Conservation (phyloP, 2,797 vertebrate genomes). For the Helicolenus hilgendorfi region DNA sequence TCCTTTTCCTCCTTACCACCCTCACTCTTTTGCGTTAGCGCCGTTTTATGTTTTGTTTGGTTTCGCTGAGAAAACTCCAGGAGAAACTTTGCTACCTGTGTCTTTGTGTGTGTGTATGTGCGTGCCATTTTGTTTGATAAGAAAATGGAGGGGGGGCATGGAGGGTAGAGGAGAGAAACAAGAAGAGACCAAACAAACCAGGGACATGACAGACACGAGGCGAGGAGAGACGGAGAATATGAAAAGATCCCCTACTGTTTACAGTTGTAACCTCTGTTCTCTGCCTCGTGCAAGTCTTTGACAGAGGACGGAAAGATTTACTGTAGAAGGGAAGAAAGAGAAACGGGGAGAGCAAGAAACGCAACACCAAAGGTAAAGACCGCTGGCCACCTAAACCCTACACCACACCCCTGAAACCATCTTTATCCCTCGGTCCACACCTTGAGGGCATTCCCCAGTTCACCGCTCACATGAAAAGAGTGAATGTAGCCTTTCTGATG, state of each 20-base stretch:
- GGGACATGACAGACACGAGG: conserved; percentile 33
- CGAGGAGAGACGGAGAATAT: conserved; percentile 36
- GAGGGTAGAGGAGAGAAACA: conserved; percentile 38
- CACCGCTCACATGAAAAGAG: conserved; percentile 77
- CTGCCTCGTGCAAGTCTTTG: not conserved
- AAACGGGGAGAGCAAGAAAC: conserved; percentile 20
- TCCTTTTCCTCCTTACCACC: conserved; percentile 51
- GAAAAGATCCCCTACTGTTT: conserved; percentile 51
- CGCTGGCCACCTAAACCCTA: conserved; percentile 38
- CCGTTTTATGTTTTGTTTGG: conserved; percentile 87
- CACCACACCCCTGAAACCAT: conserved; percentile 49
- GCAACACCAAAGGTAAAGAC: conserved; percentile 23
- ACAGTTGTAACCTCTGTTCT: conserved; percentile 58
- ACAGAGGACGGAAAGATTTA: conserved; percentile 38
- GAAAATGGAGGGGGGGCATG: conserved; percentile 10
- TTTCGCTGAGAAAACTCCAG: conserved; percentile 79
- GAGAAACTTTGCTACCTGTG: conserved; percentile 84
- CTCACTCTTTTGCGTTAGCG: conserved; percentile 62
- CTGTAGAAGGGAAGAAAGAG: conserved; percentile 12
- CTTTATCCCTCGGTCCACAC: conserved; percentile 70
- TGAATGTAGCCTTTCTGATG: conserved; percentile 83
- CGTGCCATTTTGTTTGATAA: conserved; percentile 57
- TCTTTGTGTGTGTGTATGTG: not conserved
- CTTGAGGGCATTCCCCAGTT: conserved; percentile 80
- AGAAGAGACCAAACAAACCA: conserved; percentile 62